Percentiles rank a stretch among this genome's conserved stretches.
phyloP scores from a whole-genome alignment of 2,113 vertebrate genomes.

The Marmota monax region DNA sequence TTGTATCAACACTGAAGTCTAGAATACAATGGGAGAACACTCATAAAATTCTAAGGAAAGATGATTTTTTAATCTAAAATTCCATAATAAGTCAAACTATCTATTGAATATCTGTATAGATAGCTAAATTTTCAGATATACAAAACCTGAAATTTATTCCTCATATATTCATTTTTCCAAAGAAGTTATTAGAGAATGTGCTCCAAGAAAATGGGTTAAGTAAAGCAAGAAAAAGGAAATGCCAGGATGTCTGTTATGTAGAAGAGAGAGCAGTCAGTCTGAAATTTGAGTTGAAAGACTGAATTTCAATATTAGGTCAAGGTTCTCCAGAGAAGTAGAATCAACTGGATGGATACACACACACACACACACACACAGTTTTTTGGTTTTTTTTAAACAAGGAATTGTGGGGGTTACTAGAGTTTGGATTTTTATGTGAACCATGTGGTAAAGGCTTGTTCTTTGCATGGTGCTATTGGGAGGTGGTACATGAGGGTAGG shows the following conservation, averaged over 20 bases:
- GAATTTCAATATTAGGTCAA: background rate
- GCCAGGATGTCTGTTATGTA: background rate
- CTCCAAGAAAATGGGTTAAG: slow-evolving; percentile 21
- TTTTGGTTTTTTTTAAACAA: background rate
- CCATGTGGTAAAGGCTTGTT: background rate
- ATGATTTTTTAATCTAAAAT: slow-evolving; percentile 21
- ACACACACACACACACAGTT: too few species aligned
- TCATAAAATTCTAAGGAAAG: slow-evolving; percentile 12
- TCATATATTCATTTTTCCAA: slow-evolving; percentile 36
- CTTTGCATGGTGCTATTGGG: background rate
- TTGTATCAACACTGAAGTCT: background rate
- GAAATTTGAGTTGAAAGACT: slow-evolving; percentile 28
- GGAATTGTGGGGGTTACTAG: background rate
- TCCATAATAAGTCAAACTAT: slow-evolving; percentile 22
- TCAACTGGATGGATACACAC: too few species aligned
- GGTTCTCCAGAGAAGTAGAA: background rate
- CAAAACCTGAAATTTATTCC: slow-evolving; percentile 14
- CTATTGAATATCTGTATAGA: background rate
- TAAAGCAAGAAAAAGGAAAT: slow-evolving; percentile 12
- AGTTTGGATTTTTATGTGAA: background rate
- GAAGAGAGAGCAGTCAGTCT: background rate
- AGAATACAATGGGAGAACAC: background rate
- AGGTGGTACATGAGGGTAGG: background rate
- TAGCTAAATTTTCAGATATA: background rate
- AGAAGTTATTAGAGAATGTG: slow-evolving; percentile 23